Conservation (phyloP, 2,113 vertebrate species). For the Coryphaenoides rupestris region DNA sequence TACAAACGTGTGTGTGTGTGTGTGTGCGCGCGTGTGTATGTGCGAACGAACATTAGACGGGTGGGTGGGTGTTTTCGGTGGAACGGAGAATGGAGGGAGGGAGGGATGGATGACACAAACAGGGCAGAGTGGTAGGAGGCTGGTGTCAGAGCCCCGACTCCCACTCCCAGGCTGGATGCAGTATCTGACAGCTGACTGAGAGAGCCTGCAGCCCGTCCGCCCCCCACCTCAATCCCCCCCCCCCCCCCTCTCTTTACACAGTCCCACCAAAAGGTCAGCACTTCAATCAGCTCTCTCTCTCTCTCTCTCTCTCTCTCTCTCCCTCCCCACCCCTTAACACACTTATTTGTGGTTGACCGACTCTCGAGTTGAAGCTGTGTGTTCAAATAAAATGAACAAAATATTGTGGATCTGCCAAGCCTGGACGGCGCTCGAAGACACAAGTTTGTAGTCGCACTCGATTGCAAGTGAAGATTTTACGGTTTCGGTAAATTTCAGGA, state of each 20-base stretch:
- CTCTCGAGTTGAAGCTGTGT: conserved; percentile 37
- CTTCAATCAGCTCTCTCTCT: conserved; percentile 56
- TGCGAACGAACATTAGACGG: conserved; percentile 21
- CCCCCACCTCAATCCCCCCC: no score
- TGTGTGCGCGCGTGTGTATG: no score
- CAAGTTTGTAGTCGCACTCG: background rate
- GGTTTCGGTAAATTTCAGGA: background rate
- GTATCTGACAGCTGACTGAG: conserved; percentile 76
- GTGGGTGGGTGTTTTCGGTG: conserved; percentile 61
- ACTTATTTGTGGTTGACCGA: conserved; percentile 53
- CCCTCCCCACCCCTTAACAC: conserved; percentile 22
- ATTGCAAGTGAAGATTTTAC: background rate
- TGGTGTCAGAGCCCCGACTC: conserved; percentile 65
- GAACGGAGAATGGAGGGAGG: conserved; percentile 57
- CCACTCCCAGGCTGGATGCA: conserved; percentile 72
- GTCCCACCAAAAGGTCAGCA: conserved; percentile 66
- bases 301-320: conserved; percentile 32
- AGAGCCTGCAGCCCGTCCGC: conserved; percentile 61
- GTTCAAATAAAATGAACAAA: conserved; percentile 1
- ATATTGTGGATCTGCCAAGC: background rate
- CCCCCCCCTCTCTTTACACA: conserved; percentile 50
- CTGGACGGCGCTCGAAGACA: background rate
- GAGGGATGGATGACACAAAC: conserved; percentile 65
- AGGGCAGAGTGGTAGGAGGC: conserved; percentile 61
- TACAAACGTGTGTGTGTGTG: no score